phyloP scores from a whole-genome alignment of 2,113 vertebrate genomes.

The Junco hyemalis region DNA sequence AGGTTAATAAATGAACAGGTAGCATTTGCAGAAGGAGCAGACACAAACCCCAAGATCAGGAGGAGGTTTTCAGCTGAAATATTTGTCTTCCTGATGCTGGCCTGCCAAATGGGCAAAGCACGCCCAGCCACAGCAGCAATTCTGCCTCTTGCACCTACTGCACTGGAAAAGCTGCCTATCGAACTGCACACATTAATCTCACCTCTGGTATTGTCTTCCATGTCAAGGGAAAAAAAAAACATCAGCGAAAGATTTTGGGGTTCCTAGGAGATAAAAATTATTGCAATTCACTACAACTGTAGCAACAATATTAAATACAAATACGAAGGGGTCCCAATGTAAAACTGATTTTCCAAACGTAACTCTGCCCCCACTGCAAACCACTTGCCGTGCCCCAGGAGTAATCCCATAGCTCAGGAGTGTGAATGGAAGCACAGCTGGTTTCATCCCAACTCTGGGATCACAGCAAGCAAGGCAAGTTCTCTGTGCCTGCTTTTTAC shows the following conservation, averaged over 20 bases:
- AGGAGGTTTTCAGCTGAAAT: neutral
- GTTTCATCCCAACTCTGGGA: neutral
- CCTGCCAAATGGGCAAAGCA: neutral
- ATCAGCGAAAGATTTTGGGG: neutral
- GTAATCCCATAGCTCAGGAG: neutral
- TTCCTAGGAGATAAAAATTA: neutral
- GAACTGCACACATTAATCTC: neutral
- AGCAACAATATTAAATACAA: neutral
- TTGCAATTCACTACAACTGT: neutral
- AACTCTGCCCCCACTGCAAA: neutral
- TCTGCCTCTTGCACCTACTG: neutral
- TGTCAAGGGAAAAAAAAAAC: neutral
- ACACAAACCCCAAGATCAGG: neutral
- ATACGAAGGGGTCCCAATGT: neutral
- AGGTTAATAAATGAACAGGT: conserved; percentile 11
- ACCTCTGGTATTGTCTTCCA: neutral
- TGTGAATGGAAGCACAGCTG: neutral
- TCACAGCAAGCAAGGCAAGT: neutral
- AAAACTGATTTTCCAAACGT: neutral
- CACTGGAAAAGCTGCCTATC: neutral
- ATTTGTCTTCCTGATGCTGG: conserved; percentile 11
- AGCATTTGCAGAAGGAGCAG: neutral
- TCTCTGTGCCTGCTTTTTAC: neutral
- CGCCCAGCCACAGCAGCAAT: neutral
- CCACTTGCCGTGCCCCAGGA: neutral